A percentile compares a stretch with the other conserved stretches of the same genome.
Conservation (phyloP, 2,888 invertebrate genomes). For the Dolomedes plantarius region DNA sequence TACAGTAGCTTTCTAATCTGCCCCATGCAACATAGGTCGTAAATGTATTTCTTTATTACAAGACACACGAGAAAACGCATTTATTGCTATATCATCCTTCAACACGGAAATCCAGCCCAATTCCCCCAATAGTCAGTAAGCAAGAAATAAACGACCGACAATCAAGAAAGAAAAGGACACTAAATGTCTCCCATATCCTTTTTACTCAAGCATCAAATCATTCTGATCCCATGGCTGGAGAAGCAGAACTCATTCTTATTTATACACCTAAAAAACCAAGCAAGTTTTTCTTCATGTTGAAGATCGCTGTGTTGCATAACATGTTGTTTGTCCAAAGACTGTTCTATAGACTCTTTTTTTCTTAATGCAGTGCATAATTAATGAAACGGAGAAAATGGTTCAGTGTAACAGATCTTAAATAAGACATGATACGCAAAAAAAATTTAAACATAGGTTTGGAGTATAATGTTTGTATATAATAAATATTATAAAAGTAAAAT, state of each 20-base stretch:
- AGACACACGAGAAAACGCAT: neutral
- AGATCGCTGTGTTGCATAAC: neutral
- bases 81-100: constrained; percentile 38
- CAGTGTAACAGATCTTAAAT: too few species aligned
- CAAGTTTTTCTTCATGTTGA: neutral
- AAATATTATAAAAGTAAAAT: too few species aligned
- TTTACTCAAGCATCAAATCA: constrained; percentile 12
- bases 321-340: neutral
- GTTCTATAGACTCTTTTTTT: too few species aligned
- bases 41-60: neutral
- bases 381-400: too few species aligned
- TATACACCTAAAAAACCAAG: neutral
- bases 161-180: constrained; percentile 19
- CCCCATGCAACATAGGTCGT: neutral
- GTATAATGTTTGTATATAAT: too few species aligned
- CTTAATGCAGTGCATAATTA: too few species aligned
- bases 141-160: constrained; percentile 48
- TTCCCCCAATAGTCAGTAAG: constrained; percentile 35
- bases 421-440: too few species aligned
- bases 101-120: constrained; percentile 16
- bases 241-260: neutral
- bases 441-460: too few species aligned
- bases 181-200: constrained; percentile 23
- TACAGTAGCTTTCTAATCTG: too few species aligned
- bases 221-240: neutral